These are phyloP conservation scores for Marronus borbonicus DNA, from an alignment of 2,888 invertebrate species.

Conservation along the genomic window DNA sequence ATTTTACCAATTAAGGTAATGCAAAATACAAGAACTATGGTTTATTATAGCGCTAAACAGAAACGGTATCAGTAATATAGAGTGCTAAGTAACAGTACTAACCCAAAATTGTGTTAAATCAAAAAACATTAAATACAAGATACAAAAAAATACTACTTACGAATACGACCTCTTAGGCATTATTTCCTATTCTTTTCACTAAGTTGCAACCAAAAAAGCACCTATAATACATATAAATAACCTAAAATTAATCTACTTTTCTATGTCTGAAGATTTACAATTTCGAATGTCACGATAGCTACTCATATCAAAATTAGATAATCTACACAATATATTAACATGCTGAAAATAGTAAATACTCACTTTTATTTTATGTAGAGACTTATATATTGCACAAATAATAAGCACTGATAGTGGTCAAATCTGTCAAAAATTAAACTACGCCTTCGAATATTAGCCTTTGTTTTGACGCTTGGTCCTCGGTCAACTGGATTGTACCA, in stretches of 20 bases:
- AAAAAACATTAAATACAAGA: neutral
- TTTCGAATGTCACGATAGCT: neutral
- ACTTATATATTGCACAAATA: no score
- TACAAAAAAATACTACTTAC: conserved; percentile 46
- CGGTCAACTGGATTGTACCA: no score
- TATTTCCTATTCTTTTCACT: conserved; percentile 20
- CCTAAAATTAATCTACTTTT: neutral
- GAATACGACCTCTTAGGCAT: conserved; percentile 50
- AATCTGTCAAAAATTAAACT: no score
- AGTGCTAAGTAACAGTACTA: neutral
- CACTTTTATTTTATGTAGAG: no score
- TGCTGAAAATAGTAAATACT: no score
- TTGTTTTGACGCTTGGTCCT: no score
- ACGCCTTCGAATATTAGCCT: no score
- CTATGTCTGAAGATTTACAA: neutral
- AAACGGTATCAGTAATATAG: neutral
- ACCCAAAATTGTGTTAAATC: no score
- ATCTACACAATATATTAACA: no score
- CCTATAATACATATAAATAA: conserved; percentile 33
- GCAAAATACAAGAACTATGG: neutral
- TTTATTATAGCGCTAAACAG: neutral
- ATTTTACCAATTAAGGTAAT: conserved; percentile 12
- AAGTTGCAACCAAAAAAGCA: conserved; percentile 41
- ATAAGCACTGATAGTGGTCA: no score
- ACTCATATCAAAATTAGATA: no score